phyloP scores from a whole-genome alignment of 1,140 invertebrate species.

The Drosophila athabasca region DNA sequence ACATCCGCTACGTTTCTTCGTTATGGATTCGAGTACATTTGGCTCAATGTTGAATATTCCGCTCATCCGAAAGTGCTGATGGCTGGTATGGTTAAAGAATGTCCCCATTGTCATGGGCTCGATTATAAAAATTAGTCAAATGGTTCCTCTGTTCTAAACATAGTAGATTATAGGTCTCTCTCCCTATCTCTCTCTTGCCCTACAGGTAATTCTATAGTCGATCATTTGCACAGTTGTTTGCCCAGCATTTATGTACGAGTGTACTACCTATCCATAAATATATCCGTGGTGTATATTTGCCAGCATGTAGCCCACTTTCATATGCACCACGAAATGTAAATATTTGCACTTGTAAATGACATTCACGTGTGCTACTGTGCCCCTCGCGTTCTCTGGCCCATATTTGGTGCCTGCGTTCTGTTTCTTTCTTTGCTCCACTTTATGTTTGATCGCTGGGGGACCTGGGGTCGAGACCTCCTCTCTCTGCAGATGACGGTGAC shows the following conservation, averaged over 20 bases:
- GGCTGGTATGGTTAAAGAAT: no score
- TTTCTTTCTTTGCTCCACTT: constrained; percentile 45
- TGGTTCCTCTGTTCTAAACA: no score
- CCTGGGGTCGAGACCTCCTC: background rate
- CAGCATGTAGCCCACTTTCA: constrained; percentile 60
- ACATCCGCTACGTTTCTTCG: no score
- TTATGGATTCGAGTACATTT: no score
- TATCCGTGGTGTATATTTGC: constrained; percentile 66
- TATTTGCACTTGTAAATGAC: constrained; percentile 80
- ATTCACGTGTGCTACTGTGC: constrained; percentile 60
- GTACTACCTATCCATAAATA: constrained; percentile 37
- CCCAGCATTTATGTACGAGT: constrained; percentile 16
- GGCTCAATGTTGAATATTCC: no score
- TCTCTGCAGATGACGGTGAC: background rate
- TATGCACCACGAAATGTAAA: constrained; percentile 67
- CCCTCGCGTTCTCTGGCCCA: constrained; percentile 1
- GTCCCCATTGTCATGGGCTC: no score
- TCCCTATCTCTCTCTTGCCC: no score
- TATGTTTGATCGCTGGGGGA: constrained; percentile 51
- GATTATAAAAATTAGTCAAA: no score
- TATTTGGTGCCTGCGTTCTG: constrained; percentile 31
- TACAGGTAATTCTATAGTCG: constrained; percentile 4
- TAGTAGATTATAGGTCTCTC: no score
- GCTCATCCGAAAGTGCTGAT: no score
- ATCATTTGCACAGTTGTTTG: constrained; percentile 2